These are phyloP conservation scores for Eulemur rubriventer DNA, from an alignment of 2,797 vertebrate species.

Conservation along the genomic window DNA sequence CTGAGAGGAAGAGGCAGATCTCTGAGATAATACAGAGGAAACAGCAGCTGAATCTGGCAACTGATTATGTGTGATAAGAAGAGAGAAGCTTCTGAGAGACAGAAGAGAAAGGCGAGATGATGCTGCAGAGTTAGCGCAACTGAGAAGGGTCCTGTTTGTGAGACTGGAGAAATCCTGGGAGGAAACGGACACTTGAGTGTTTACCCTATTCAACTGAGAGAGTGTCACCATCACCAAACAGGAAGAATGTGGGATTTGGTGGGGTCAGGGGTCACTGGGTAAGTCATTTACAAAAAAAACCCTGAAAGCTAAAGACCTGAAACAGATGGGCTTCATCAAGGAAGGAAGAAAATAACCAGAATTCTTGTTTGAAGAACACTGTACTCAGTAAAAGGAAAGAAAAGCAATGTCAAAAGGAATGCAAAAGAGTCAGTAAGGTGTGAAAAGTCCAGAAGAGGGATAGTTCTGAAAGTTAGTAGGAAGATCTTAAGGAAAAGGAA, in stretches of 20 bases:
- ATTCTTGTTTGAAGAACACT: neutral
- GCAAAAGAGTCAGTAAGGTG: neutral
- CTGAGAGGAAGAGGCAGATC: neutral
- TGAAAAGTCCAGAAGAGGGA: neutral
- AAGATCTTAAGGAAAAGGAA: neutral
- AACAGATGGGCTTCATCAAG: constrained; percentile 46
- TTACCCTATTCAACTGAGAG: constrained; percentile 12
- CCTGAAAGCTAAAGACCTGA: neutral
- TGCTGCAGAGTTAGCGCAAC: neutral
- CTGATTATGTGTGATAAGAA: neutral
- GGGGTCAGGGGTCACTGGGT: neutral
- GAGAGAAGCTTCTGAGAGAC: neutral
- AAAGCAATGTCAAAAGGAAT: neutral
- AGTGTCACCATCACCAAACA: constrained; percentile 43
- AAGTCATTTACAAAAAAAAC: constrained; percentile 13
- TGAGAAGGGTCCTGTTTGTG: neutral
- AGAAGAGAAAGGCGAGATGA: neutral
- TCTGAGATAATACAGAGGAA: constrained; percentile 4
- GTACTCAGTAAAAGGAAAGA: neutral
- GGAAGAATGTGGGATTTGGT: constrained; percentile 39
- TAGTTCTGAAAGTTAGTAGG: neutral
- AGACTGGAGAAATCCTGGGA: neutral
- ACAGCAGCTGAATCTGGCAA: neutral
- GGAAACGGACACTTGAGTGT: neutral
- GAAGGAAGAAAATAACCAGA: constrained; percentile 39